Evolutionary conservation across 2,113 vertebrate species (phyloP), one percentile per base, ranked within the genome.

Genomic region (Cervus canadensis): DNA sequence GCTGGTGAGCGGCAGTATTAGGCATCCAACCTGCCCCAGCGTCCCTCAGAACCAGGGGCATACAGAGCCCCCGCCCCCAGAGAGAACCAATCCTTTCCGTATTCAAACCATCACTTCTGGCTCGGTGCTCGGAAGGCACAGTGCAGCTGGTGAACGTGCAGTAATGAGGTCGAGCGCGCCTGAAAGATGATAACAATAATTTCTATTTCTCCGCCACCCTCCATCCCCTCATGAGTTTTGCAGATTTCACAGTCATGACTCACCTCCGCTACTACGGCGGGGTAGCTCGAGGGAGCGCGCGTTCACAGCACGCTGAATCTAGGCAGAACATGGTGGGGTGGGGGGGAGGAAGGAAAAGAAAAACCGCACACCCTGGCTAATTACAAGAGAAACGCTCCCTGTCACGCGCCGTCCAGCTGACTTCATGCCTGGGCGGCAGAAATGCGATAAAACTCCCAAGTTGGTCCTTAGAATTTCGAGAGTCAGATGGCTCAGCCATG

Each of bases 371-470:
- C 48, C 33, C 56, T n/a, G 2, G 45, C 90, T 98, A 96, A 98
- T 97, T 97, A n/a, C 40, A 88, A 94, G 91, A 60, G 85, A 74
- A 96, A 88, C 10, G 5, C 91, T 94, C 95, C 91, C 62, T 50
- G 54, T 93, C 96, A 93, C 13, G 14, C 9, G 33, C 86, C 21
- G 84, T 87, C 89, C 91, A 81, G 89, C 94, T 95, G 97, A 97
- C 89, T 96, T 97, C 97, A 97, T 97, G 95, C 97, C 84, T 79
- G 94, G 94, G 84, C 74, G 0, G 96, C 95, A 93, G 96, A 95
- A 98, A 92, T 15, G 50, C 10, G 87, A 96, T 98, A 97, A 97
- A 97, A 97, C 94, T 97, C 98, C 97, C 97, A 93, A 97, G 93
- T 92, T 82, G 97, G 93, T 83, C 94, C 94, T 98, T 97, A 96